These are phyloP conservation scores for Epistrophella euchroma DNA, from an alignment of 2,888 invertebrate species.

Conservation along the genomic window DNA sequence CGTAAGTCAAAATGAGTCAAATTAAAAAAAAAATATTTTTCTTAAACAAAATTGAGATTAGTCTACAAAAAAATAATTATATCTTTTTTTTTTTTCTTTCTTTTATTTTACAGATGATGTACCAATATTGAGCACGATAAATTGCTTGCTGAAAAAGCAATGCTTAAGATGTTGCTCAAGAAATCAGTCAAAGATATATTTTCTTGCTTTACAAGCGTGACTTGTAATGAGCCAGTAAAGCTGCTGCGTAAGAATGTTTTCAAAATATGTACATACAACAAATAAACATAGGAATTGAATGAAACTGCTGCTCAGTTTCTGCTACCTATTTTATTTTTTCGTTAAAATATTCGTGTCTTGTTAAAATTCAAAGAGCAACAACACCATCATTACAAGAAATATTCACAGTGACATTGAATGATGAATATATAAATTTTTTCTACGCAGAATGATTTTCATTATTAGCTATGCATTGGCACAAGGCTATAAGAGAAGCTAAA, in stretches of 20 bases:
- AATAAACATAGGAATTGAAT: background rate
- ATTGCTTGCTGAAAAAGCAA: constrained; percentile 25
- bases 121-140: background rate
- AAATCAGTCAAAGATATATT: constrained; percentile 2
- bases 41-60: background rate
- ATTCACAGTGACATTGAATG: background rate
- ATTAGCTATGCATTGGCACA: background rate
- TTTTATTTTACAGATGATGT: constrained; percentile 49
- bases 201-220: constrained; percentile 3
- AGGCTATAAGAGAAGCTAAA: too few relatives aligned
- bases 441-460: background rate
- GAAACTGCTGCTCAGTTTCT: background rate
- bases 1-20: constrained; percentile 66
- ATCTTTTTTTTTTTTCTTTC: constrained; percentile 27
- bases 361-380: background rate
- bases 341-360: background rate
- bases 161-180: background rate
- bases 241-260: constrained; percentile 10
- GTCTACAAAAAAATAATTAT: background rate
- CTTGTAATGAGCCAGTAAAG: background rate
- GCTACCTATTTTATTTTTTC: background rate
- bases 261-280: background rate
- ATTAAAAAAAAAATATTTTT: constrained; percentile 32
- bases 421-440: background rate
- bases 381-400: background rate